Evolutionary conservation across 2,113 vertebrate genomes (phyloP), one percentile per base, ranked within the genome.

Genomic region (Lipophrys pholis): DNA sequence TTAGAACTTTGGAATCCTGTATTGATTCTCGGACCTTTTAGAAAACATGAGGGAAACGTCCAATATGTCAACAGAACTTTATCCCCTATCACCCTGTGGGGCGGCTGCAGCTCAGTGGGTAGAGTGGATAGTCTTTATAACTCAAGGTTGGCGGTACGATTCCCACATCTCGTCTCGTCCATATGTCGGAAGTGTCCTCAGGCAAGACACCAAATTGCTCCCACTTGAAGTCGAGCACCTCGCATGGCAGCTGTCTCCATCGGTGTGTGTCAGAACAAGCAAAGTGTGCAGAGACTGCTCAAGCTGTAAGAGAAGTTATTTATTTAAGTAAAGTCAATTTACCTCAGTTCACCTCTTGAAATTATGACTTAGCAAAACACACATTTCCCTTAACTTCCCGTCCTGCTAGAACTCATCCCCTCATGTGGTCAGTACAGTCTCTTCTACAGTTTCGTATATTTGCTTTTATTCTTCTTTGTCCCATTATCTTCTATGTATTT

Each of bases 371-470:
- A 6, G 11, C 17, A 51, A 48, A 4, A 17, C 8, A 43, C 21
- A n/a, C 11, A 35, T 54, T 58, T 68, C 56, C 16, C 53, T 57
- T 41, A 75, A 40, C 9, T 7, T 16, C 8, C 8, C 9, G 5
- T 54, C 21, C 38, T 9, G 14, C n/a, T 49, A 6, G 8, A 51
- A 15, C 14, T 10, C 1, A 1, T 57, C 12, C 11, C 14, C 12
- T 69, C 5, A 16, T 40, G 9, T 62, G 69, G 36, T 56, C 17
- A 16, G 49, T 21, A 7, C 14, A 39, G 5, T 40, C 15, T 11
- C 57, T 76, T 68, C 54, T 16, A 30, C 48, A 52, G 51, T 30
- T 38, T 16, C 14, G 41, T 42, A 43, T 11, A 64, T 59, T 70
- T 36, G 6, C 8, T 6, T 2, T 30, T 7, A 51, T 57, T 45